phyloP scores from a whole-genome alignment of 30 jellyfish, hydroid and myxozoan species.

The Morbakka virulenta region DNA sequence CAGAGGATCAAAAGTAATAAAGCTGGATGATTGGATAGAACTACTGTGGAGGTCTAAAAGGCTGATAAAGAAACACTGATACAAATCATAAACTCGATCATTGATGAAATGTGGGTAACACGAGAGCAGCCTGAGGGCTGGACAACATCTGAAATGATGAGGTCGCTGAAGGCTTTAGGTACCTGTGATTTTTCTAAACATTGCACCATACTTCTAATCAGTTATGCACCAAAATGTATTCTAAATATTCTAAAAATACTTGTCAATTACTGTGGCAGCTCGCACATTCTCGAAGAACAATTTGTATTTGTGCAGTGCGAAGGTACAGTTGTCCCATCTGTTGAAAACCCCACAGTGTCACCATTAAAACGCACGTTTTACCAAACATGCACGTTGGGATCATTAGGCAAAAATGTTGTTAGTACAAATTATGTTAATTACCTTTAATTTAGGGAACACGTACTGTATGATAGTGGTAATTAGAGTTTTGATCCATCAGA shows the following conservation, averaged over 20 bases:
- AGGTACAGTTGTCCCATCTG: not conserved
- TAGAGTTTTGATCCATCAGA: no score
- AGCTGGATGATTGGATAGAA: not conserved
- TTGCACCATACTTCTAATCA: not conserved
- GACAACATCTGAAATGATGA: not conserved
- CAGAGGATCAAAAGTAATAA: no score
- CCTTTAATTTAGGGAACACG: no score
- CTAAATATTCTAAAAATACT: not conserved
- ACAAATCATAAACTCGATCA: not conserved
- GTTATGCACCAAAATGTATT: not conserved
- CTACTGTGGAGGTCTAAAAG: no score
- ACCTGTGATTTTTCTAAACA: not conserved
- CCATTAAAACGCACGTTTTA: no score
- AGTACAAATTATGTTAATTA: no score
- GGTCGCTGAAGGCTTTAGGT: not conserved
- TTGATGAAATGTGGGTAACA: not conserved
- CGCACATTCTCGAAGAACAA: not conserved
- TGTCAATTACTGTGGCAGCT: not conserved
- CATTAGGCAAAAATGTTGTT: no score
- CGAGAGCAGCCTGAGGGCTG: not conserved
- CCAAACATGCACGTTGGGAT: no score
- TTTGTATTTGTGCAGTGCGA: not conserved
- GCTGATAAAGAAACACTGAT: not conserved
- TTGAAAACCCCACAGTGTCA: no score
- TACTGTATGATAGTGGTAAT: no score